Evolutionary conservation across 1,140 invertebrate species (phyloP), one percentile per base, ranked within the genome.

Genomic region (Sitobion miscanthi): DNA sequence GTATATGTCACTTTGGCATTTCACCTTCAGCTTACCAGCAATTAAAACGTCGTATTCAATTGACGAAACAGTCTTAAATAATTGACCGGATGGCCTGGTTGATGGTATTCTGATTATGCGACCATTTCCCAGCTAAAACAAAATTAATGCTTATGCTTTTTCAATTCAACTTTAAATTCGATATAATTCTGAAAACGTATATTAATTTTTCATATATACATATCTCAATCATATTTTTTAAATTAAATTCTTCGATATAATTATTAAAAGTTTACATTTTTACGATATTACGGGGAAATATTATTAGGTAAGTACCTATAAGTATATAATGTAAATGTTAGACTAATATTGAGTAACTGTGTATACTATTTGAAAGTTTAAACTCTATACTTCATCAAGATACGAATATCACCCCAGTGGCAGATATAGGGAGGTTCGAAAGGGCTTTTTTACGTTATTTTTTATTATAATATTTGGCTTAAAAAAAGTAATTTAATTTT

Each of bases 1-100:
- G 95, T 96, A 96, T 95, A 97, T 96, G 77, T 96, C 96, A 52
- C 96, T 96, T 91, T 96, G 95, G 94, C 97, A 97, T 93, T 96
- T 95, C 93, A 97, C 95, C 94, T 96, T 96, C 90, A 97, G 94
- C 92, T 95, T 96, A 3, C 91, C 91, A n/a, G 91, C 49, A 38
- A 83, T 35, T 57, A 86, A 85, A 42, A 93, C 49, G 35, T 93
- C 91, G 35, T 93, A 93, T 52, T 93, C 91, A 47, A 93, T 85
- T 25, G 91, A 86, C 77, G 91, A 93, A 1, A 93, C 21, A 54
- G 77, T 93, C 82, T 93, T 93, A 69, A 57, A 85, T 85, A 93
- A 93, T 42, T 52, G 17, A 35, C 62, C 77, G 2, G 90, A 92
- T 2, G 90, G 77, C 23, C 90, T 52, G 3, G 38, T n/a, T 25